Evolutionary conservation across 2,888 invertebrate genomes (phyloP).

Genomic region (Tuberolachnus salignus): DNA sequence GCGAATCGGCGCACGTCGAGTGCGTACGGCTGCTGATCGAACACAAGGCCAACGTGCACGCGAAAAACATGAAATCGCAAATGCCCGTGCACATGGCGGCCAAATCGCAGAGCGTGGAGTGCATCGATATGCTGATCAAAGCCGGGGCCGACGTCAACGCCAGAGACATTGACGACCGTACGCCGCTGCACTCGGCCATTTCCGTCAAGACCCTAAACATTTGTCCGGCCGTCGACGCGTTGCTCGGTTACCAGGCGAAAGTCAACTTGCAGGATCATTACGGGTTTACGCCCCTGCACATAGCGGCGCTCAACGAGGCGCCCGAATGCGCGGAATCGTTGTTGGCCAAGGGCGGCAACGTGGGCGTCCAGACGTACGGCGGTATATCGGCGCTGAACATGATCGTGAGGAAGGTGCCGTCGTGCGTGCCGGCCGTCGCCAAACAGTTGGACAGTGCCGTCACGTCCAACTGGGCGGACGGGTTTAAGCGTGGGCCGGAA

Average conservation of each 20-base stretch:
- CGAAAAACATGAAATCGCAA: constrained; percentile 78
- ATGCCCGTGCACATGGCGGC: constrained; percentile 86
- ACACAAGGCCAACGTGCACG: constrained; percentile 76
- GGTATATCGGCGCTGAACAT: constrained; percentile 85
- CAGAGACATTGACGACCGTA: constrained; percentile 80
- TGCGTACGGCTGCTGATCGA: constrained; percentile 77
- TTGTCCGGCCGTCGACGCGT: constrained; percentile 77
- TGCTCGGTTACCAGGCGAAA: constrained; percentile 80
- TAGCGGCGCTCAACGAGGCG: constrained; percentile 49
- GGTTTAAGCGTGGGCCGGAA: constrained; percentile 39
- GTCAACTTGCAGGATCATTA: constrained; percentile 84
- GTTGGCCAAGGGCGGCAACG: constrained; percentile 29
- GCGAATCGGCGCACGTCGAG: constrained; percentile 84
- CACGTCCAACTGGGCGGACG: constrained; percentile 47
- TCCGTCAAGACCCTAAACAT: constrained; percentile 82
- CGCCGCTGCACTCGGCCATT: constrained; percentile 78
- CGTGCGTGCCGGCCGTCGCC: constrained; percentile 81
- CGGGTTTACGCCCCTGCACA: constrained; percentile 64
- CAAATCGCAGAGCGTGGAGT: constrained; percentile 78
- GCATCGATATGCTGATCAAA: constrained; percentile 78
- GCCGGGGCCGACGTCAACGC: constrained; percentile 80
- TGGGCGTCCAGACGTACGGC: constrained; percentile 66
- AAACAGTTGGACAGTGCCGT: constrained; percentile 82
- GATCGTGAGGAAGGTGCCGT: constrained; percentile 84
- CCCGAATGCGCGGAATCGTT: constrained; percentile 53